Conservation (phyloP, 2,888 invertebrate species). For the Crossocerus cetratus region DNA sequence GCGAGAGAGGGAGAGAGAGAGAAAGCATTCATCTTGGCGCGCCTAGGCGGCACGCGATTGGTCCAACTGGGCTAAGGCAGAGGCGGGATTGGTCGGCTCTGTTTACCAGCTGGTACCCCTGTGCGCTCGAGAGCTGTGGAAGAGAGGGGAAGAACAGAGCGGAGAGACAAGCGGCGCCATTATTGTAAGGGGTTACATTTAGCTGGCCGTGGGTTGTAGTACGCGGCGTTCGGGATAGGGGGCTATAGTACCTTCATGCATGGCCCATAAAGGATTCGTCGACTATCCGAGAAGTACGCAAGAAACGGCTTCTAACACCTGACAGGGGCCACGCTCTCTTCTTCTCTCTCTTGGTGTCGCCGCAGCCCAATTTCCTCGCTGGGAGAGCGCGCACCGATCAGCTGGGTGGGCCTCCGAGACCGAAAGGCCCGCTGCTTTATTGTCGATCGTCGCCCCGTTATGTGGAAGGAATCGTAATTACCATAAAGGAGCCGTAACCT, state of each 20-base stretch:
- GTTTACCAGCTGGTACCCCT: slow-evolving; percentile 78
- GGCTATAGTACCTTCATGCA: slow-evolving; percentile 91
- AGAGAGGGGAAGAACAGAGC: slow-evolving; percentile 73
- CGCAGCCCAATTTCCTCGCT: slow-evolving; percentile 57
- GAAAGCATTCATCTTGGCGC: slow-evolving; percentile 76
- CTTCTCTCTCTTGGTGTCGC: slow-evolving; percentile 62
- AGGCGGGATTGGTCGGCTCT: slow-evolving; percentile 72
- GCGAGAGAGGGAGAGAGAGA: slow-evolving; percentile 57
- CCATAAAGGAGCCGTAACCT: slow-evolving; percentile 44
- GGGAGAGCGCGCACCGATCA: slow-evolving; percentile 56
- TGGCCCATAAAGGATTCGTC: slow-evolving; percentile 92
- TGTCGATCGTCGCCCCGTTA: slow-evolving; percentile 27
- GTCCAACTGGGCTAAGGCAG: slow-evolving; percentile 71
- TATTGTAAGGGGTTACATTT: slow-evolving; percentile 78
- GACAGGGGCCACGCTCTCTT: slow-evolving; percentile 72
- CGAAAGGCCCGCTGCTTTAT: slow-evolving; percentile 48
- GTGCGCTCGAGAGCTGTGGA: slow-evolving; percentile 51
- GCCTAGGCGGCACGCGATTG: slow-evolving; percentile 73
- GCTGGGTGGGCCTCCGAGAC: slow-evolving; percentile 57
- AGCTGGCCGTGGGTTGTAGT: slow-evolving; percentile 79
- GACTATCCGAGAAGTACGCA: slow-evolving; percentile 83
- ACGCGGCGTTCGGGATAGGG: slow-evolving; percentile 86
- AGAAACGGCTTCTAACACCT: slow-evolving; percentile 77
- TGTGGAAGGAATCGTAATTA: slow-evolving; percentile 51
- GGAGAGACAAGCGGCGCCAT: slow-evolving; percentile 78